Evolutionary conservation across 2,797 vertebrate species (phyloP), one percentile per base, ranked within the genome.

Genomic region (Allobates femoralis): DNA sequence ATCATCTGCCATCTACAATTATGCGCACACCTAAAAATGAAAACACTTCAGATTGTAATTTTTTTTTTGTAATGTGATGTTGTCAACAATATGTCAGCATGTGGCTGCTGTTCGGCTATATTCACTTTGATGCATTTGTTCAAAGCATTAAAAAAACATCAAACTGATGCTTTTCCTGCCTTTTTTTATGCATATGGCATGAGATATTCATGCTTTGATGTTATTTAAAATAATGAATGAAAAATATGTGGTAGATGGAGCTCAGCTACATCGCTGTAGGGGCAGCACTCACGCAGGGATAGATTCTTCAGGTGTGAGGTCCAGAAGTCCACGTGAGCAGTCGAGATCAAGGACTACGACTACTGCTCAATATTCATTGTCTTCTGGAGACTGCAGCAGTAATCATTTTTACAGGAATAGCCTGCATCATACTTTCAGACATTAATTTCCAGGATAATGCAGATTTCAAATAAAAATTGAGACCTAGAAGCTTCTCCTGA

Each of bases 101-200:
- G 76, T 78, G 55, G 55, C 53, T 46, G 55, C 53, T 37, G 41
- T 58, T 58, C 11, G 53, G 51, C 19, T 37, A 37, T n/a, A 23
- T 41, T 60, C 75, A 16, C 53, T 78, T 60, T 34, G 19, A 58
- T 77, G 76, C 76, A 58, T 78, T 78, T 78, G 76, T 78, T 78
- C 55, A 58, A 78, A 60, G 53, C 51, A 74, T 74, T n/a, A 74
- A 46, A 37, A 74, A 74, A 15, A 74, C 37, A 74, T 74, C 41
- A 74, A 74, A 74, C n/a, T 74, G 21, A 46, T 50, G 41, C 71
- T 46, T 71, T 30, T 77, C 15, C 8, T 77, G 23, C 41, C 19
- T 77, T 55, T 26, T n/a, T 21, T 30, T 32, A 53, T 53, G 55
- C n/a, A 23, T 37, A 41, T 60, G 58, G 30, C 71, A 50, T 50